Evolutionary conservation across 2,797 vertebrate species (phyloP).

Genomic region (Dicrostonyx torquatus): DNA sequence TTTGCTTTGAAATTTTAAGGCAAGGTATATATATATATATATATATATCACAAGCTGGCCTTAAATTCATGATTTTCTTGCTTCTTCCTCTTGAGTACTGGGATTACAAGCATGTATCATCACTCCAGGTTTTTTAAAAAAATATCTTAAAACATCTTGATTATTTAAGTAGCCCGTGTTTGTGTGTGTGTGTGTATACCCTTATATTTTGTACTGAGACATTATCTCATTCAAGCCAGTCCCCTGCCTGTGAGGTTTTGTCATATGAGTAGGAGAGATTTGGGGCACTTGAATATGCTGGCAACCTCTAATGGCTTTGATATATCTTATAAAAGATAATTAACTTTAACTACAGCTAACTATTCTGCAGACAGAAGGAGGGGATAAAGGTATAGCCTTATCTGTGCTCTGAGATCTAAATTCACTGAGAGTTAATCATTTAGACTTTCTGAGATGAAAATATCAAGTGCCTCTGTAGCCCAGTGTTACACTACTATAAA

Average conservation of each 20-base stretch:
- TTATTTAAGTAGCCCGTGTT: background rate
- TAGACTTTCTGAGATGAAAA: slow-evolving; percentile 12
- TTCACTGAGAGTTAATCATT: background rate
- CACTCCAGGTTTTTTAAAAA: background rate
- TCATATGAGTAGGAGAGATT: background rate
- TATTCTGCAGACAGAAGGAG: background rate
- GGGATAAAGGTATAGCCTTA: background rate
- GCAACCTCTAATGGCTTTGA: background rate
- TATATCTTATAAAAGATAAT: background rate
- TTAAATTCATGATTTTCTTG: background rate
- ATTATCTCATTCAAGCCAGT: background rate
- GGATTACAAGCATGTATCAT: background rate
- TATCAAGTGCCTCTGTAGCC: background rate
- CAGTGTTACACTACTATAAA: background rate
- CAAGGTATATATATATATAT: background rate
- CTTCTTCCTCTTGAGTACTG: background rate
- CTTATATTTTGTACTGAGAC: background rate
- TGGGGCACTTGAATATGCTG: background rate
- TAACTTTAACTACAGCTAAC: background rate
- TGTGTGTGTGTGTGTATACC: background rate
- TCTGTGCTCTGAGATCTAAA: background rate
- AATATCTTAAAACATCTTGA: background rate
- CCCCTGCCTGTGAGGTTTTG: background rate
- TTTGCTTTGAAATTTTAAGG: background rate
- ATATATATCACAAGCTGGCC: background rate